phyloP scores from a whole-genome alignment of 2,888 invertebrate genomes.

The Lydus trimaculatus region DNA sequence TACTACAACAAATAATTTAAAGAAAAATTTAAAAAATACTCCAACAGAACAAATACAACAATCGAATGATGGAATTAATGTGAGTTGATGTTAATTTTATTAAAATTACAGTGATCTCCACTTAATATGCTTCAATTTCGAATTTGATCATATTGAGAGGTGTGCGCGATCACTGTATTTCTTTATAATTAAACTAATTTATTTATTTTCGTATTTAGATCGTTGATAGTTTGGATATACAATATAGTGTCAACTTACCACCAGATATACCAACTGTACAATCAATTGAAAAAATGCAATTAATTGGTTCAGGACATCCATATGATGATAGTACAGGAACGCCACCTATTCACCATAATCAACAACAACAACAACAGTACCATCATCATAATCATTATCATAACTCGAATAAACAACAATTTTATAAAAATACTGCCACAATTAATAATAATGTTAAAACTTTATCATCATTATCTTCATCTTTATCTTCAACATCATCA shows the following conservation, averaged over 20 bases:
- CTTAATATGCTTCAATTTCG: too few relatives aligned
- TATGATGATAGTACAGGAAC: slow-evolving; percentile 13
- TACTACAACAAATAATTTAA: not conserved
- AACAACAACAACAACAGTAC: slow-evolving; percentile 22
- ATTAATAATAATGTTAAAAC: not conserved
- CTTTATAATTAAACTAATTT: not conserved
- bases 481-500: slow-evolving; percentile 14
- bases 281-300: slow-evolving; percentile 63
- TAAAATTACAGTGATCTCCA: too few relatives aligned
- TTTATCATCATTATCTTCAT: slow-evolving; percentile 19
- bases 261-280: slow-evolving; percentile 61
- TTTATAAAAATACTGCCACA: slow-evolving; percentile 5
- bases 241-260: slow-evolving; percentile 51
- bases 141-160: too few relatives aligned
- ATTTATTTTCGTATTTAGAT: slow-evolving; percentile 6
- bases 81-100: not conserved
- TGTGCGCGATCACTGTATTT: too few relatives aligned
- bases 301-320: slow-evolving; percentile 49
- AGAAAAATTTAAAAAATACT: not conserved
- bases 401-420: slow-evolving; percentile 4
- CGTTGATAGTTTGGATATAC: slow-evolving; percentile 31
- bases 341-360: not conserved
- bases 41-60: not conserved
- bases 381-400: too few relatives aligned
- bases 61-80: not conserved